Percentiles rank a stretch among this genome's conserved stretches.
Evolutionary conservation across 2,113 vertebrate species (phyloP).

Genomic region (Epinephelus cyanopodus): DNA sequence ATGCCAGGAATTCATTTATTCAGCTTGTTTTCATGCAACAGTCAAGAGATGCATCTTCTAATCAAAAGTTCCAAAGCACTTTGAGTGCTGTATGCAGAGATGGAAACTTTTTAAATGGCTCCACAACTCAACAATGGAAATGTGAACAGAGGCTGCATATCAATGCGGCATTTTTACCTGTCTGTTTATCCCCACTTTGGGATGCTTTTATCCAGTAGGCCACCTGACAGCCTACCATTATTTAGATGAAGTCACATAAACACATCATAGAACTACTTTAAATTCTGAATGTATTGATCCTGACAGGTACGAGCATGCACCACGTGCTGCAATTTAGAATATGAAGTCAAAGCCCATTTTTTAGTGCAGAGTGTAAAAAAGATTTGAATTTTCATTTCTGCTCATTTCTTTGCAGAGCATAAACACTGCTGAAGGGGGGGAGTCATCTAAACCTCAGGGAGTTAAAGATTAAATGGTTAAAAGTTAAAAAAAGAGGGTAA

Average conservation of each 20-base stretch:
- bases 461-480: not conserved
- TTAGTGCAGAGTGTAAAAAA: constrained; percentile 7
- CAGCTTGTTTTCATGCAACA: constrained; percentile 68
- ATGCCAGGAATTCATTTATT: constrained; percentile 62
- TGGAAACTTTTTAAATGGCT: constrained; percentile 76
- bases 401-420: constrained; percentile 30
- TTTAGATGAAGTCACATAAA: constrained; percentile 75
- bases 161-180: constrained; percentile 68
- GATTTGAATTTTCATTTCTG: constrained; percentile 27
- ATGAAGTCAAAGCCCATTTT: constrained; percentile 42
- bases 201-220: constrained; percentile 73
- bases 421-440: not conserved
- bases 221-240: constrained; percentile 64
- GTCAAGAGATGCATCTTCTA: constrained; percentile 67
- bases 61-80: constrained; percentile 73
- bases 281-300: constrained; percentile 72
- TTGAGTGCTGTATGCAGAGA: constrained; percentile 55
- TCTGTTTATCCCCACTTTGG: constrained; percentile 77
- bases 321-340: constrained; percentile 46
- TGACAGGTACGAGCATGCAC: constrained; percentile 46
- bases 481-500: not conserved
- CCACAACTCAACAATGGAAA: constrained; percentile 70
- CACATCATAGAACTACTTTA: constrained; percentile 67
- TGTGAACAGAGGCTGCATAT: constrained; percentile 71
- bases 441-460: not conserved